Base-by-base conservation (phyloP, 2,888 invertebrate genomes). In the Autographa pulchrina region DNA sequence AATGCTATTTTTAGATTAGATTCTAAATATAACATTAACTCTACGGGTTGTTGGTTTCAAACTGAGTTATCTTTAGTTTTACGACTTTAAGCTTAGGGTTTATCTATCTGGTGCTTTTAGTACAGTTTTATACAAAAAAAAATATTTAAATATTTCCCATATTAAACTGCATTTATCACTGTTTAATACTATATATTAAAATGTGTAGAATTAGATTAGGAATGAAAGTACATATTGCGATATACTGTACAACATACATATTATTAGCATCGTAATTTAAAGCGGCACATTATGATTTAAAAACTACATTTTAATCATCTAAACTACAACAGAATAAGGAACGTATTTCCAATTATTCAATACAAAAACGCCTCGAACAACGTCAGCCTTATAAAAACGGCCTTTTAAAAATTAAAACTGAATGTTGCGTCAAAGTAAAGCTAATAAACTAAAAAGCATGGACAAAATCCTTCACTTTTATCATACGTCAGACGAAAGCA, bases 1-100 rank as follows among this genome's bases (percentile, higher is more conserved):
- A 72, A 77, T 77, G 60, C 59, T 69, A 80, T 76, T 76, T 80
- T 65, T 70, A 77, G 83, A 80, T 80, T 76, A 74, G 35, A 71
- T 76, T 56, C 68, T 80, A 68, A 73, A 83, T 76, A 54, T 54
- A 65, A 69, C 32, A 76, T 73, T 13, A 64, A 52, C 41, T 32
- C 54, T n/a, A 54, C 61, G 25, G 14, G 16, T 56, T 20, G 20
- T 25, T 13, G 20, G 20, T 13, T 56, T 20, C 25, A 25, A 25
- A 56, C 20, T 18, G 65, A 62, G 41, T 43, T 43, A 43, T 43
- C 43, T 48, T 48, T 1, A 7, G 43, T 43, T 48, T 48, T 48
- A 16, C 48, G n/a, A 16, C 16, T 48, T n/a, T n/a, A 2, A 6
- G 8, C n/a, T 41, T 41, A 58, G 64, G 41, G 13, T 32, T 65